Evolutionary conservation across 2,888 invertebrate species (phyloP).

Genomic region (Napeogenes sylphis): DNA sequence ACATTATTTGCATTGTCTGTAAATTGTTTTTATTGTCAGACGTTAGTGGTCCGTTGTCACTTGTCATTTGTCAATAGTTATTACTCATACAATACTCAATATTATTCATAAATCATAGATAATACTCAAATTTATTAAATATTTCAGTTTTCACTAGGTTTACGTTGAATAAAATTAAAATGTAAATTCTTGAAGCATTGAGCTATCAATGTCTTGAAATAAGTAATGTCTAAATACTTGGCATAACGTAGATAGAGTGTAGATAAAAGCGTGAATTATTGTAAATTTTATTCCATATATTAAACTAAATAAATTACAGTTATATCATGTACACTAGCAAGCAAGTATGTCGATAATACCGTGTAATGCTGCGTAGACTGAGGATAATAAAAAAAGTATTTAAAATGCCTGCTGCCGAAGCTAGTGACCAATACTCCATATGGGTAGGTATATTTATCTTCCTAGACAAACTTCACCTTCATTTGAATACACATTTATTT

Average conservation of each 20-base stretch:
- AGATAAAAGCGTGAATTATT: slow-evolving; percentile 1
- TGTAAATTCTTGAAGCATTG: too few species aligned
- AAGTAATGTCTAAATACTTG: neutral
- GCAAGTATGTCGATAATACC: slow-evolving; percentile 22
- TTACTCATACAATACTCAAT: too few species aligned
- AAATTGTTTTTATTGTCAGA: too few species aligned
- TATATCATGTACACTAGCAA: slow-evolving; percentile 5
- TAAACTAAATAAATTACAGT: slow-evolving; percentile 7
- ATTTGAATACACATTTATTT: neutral
- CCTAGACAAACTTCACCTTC: slow-evolving; percentile 7
- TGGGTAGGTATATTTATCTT: slow-evolving; percentile 67
- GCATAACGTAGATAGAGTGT: neutral
- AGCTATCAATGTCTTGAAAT: neutral
- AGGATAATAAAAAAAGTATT: slow-evolving; percentile 73
- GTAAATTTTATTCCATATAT: neutral
- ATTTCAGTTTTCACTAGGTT: too few species aligned
- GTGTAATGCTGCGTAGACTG: slow-evolving; percentile 54
- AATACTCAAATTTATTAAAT: too few species aligned
- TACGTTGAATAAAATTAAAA: too few species aligned
- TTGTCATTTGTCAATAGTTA: too few species aligned
- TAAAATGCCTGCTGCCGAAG: slow-evolving; percentile 73
- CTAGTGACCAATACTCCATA: slow-evolving; percentile 79
- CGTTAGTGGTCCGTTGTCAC: too few species aligned
- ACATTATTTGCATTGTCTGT: too few species aligned
- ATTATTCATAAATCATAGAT: too few species aligned